Base-by-base conservation (phyloP, 1,140 invertebrate genomes). In the Tachypleus tridentatus region DNA sequence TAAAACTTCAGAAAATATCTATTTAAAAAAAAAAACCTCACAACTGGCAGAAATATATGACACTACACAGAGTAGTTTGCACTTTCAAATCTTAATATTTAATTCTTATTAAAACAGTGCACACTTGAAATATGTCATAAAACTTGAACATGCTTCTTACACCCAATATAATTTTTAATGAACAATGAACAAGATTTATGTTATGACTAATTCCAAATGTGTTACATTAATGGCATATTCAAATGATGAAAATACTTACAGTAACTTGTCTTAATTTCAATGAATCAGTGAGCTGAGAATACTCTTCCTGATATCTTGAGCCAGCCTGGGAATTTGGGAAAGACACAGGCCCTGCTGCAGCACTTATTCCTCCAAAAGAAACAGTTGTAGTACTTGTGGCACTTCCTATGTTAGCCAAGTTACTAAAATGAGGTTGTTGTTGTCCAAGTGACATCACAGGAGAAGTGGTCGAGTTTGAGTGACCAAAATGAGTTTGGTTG, bases 401-500 rank as follows among this genome's bases (percentile, higher is more conserved):
- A 52, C 60, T 59, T 48, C 58, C 11, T 29, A 2, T 29, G 29
- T 29, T 29, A 62, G 60, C 56, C 29, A 66, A n/a, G 50, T 51
- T 69, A 56, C 63, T 64, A 57, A 64, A 68, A 60, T 66, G 54
- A 9, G 29, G 57, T 49, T 56, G 62, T 61, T 64, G 64, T 9
- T 62, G 59, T 29, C 52, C 61, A 54, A 58, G 49, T 53, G 62
- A 57, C 60, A 61, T 65, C 49, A 69, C 61, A 56, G 54, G 69
- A 56, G 49, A 71, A 63, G 57, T 56, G 4, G 59, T 57, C 5
- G 63, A 52, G 50, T 61, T 53, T 8, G 63, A 48, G 49, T 62
- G 66, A 52, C 57, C 64, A 57, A 67, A 67, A 54, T 62, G 66
- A 62, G 49, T 53, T 61, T 64, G 66, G 57, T 64, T 67, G 49